These are phyloP conservation scores for Lampropteryx suffumata DNA, from an alignment of 2,888 invertebrate genomes.

Conservation along the genomic window DNA sequence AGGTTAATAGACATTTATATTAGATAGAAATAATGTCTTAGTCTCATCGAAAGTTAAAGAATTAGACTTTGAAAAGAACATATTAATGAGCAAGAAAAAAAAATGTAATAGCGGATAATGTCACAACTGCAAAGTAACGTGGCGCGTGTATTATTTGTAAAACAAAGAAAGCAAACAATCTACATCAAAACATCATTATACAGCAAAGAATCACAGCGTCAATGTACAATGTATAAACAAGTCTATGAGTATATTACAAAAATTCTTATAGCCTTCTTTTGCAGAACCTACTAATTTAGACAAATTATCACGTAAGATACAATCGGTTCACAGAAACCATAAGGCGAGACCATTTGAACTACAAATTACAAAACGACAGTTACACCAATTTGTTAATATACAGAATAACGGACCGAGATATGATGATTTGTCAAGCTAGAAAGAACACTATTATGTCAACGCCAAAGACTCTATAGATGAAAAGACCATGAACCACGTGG, in stretches of 20 bases:
- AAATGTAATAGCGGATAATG: too few relatives aligned
- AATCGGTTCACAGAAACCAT: slow-evolving; percentile 24
- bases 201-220: slow-evolving; percentile 6
- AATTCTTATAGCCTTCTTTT: slow-evolving; percentile 17
- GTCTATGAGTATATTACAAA: slow-evolving; percentile 12
- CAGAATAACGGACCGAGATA: slow-evolving; percentile 47
- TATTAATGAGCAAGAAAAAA: too few relatives aligned
- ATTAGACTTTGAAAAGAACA: too few relatives aligned
- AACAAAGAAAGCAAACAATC: slow-evolving; percentile 1
- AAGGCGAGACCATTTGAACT: slow-evolving; percentile 12
- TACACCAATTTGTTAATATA: slow-evolving; percentile 45
- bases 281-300: slow-evolving; percentile 20
- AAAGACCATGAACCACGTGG: slow-evolving; percentile 12
- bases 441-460: slow-evolving; percentile 53
- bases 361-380: slow-evolving; percentile 38
- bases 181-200: slow-evolving; percentile 4
- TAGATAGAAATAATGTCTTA: too few relatives aligned
- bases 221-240: slow-evolving; percentile 13
- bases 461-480: slow-evolving; percentile 36
- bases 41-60: too few relatives aligned
- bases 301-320: slow-evolving; percentile 24
- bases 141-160: too few relatives aligned
- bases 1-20: too few relatives aligned
- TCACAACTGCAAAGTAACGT: too few relatives aligned
- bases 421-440: slow-evolving; percentile 52